phyloP scores from a whole-genome alignment of 2,113 vertebrate genomes.

The Ictalurus punctatus region DNA sequence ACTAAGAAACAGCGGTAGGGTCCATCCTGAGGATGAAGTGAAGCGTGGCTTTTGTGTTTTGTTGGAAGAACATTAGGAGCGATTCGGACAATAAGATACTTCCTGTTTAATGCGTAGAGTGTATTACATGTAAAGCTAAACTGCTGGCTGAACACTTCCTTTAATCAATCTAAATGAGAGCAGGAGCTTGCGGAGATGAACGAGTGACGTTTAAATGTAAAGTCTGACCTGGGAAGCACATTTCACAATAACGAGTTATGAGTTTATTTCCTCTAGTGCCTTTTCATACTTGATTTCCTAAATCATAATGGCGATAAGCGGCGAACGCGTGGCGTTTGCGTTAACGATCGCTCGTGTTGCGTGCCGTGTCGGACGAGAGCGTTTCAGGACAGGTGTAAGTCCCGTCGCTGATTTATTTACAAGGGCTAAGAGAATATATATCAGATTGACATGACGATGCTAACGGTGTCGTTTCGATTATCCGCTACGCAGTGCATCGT shows the following conservation, averaged over 20 bases:
- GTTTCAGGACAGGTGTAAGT: neutral
- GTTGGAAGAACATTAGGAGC: too few species aligned
- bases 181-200: neutral
- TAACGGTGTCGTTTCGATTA: neutral
- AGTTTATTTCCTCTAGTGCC: constrained; percentile 70
- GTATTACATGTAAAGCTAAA: neutral
- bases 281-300: constrained; percentile 48
- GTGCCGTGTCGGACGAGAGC: neutral
- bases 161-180: neutral
- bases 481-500: neutral
- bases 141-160: neutral
- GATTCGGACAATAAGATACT: too few species aligned
- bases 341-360: neutral
- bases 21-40: neutral
- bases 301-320: constrained; percentile 36
- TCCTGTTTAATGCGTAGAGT: neutral
- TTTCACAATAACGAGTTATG: constrained; percentile 40
- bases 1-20: neutral
- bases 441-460: neutral
- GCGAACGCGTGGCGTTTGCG: neutral
- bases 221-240: constrained; percentile 45
- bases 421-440: neutral
- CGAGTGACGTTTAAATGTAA: neutral
- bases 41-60: neutral
- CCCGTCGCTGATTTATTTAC: constrained; percentile 10